A percentile compares a stretch with the other conserved stretches of the same genome.
phyloP scores from a whole-genome alignment of 2,888 invertebrate species.

The Ceramica pisi region DNA sequence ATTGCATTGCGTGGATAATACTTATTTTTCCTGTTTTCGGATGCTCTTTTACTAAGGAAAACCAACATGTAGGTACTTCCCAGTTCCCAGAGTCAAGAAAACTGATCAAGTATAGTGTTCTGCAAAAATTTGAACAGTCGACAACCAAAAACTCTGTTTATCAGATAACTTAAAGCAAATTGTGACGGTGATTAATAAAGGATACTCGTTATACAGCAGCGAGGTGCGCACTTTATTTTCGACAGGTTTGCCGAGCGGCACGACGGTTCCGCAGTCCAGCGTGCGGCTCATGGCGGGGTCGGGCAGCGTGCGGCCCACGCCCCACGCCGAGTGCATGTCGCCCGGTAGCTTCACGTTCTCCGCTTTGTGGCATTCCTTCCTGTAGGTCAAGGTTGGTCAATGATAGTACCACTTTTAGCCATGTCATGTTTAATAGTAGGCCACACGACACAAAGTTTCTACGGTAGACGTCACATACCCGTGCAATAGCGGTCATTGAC shows the following conservation, averaged over 20 bases:
- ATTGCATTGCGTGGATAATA: background rate
- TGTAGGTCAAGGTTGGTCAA: slow-evolving; percentile 73
- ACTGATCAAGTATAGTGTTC: background rate
- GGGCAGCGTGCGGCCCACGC: slow-evolving; percentile 96
- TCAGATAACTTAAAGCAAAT: background rate
- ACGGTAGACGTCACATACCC: too few relatives aligned
- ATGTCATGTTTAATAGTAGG: background rate
- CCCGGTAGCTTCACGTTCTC: slow-evolving; percentile 95
- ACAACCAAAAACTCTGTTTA: background rate
- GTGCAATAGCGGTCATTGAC: too few relatives aligned
- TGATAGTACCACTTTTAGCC: background rate
- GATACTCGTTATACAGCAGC: slow-evolving; percentile 98
- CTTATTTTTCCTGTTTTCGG: background rate
- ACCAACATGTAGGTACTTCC: background rate
- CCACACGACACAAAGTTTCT: too few relatives aligned
- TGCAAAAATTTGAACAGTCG: background rate
- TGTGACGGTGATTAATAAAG: slow-evolving; percentile 83
- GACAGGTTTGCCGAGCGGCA: slow-evolving; percentile 94
- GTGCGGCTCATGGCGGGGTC: slow-evolving; percentile 92
- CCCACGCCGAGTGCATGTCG: slow-evolving; percentile 97
- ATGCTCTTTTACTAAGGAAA: too few relatives aligned
- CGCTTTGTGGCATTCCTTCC: slow-evolving; percentile 94
- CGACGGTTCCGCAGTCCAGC: slow-evolving; percentile 93
- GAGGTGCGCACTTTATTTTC: slow-evolving; percentile 81
- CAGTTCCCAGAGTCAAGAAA: background rate